phyloP scores from a whole-genome alignment of 1,140 invertebrate genomes.

The Rhizoglyphus robini region DNA sequence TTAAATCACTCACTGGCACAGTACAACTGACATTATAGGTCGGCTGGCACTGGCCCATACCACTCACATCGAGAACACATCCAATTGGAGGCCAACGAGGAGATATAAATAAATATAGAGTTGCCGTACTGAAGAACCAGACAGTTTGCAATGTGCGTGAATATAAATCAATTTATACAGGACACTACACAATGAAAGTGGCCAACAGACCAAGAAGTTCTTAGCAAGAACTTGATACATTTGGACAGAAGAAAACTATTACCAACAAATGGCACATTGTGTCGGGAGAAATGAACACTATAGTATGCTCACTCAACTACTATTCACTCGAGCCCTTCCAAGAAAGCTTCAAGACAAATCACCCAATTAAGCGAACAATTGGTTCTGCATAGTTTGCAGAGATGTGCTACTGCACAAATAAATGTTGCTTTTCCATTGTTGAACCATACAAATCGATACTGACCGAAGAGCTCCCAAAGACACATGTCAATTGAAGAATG shows the following conservation, averaged over 20 bases:
- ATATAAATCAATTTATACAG: background rate
- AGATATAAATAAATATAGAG: conserved; percentile 5
- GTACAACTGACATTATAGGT: too few relatives aligned
- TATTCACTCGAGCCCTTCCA: background rate
- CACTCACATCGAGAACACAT: background rate
- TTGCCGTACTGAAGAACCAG: background rate
- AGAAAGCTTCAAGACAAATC: conserved; percentile 1
- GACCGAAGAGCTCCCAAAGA: too few relatives aligned
- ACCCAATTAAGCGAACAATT: conserved; percentile 7
- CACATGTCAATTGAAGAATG: too few relatives aligned
- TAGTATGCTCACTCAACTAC: background rate
- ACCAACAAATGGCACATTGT: too few relatives aligned
- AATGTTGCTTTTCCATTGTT: too few relatives aligned
- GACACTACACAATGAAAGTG: background rate
- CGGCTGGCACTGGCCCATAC: too few relatives aligned
- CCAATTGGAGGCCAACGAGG: background rate
- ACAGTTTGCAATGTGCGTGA: background rate
- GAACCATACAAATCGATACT: too few relatives aligned
- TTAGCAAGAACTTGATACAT: background rate
- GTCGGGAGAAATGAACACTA: too few relatives aligned
- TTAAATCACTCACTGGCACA: background rate
- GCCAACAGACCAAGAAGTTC: background rate
- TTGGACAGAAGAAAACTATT: background rate
- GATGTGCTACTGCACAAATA: too few relatives aligned
- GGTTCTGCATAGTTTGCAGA: too few relatives aligned